Evolutionary conservation across 2,113 vertebrate species (phyloP).

Genomic region (Pardalotus punctatus): DNA sequence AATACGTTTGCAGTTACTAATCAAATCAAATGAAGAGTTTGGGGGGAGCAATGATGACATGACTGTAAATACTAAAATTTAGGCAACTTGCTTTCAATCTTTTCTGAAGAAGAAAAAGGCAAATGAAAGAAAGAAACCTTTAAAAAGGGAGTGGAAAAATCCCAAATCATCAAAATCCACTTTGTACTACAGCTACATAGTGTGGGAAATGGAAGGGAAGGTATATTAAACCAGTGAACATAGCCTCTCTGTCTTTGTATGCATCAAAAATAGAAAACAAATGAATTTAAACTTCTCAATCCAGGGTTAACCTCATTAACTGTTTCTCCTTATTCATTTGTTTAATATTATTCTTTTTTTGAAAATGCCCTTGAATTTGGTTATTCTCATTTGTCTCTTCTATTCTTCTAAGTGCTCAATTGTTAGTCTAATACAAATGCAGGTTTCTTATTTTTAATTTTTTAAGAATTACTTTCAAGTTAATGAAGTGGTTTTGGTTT

Average conservation of each 20-base stretch:
- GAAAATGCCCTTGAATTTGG: background rate
- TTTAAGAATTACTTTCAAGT: background rate
- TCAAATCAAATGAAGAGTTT: background rate
- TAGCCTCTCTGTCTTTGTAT: background rate
- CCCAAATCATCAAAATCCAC: background rate
- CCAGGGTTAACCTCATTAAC: background rate
- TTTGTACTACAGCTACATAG: background rate
- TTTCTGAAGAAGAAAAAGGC: background rate
- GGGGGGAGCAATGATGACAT: accelerated
- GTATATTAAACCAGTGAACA: background rate
- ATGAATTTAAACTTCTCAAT: background rate
- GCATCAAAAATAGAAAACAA: background rate
- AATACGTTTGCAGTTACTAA: background rate
- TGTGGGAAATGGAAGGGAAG: background rate
- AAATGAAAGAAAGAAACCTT: background rate
- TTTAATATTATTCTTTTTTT: background rate
- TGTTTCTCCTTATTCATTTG: background rate
- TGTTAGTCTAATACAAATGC: background rate
- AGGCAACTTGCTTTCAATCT: background rate
- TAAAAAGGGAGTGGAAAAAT: background rate
- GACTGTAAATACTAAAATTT: background rate
- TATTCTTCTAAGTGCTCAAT: background rate
- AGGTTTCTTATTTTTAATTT: background rate
- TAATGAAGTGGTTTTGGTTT: background rate
- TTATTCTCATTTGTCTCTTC: background rate